These are phyloP conservation scores for Antechinus stuartii DNA, from an alignment of 2,113 vertebrate species.

Conservation along the genomic window DNA sequence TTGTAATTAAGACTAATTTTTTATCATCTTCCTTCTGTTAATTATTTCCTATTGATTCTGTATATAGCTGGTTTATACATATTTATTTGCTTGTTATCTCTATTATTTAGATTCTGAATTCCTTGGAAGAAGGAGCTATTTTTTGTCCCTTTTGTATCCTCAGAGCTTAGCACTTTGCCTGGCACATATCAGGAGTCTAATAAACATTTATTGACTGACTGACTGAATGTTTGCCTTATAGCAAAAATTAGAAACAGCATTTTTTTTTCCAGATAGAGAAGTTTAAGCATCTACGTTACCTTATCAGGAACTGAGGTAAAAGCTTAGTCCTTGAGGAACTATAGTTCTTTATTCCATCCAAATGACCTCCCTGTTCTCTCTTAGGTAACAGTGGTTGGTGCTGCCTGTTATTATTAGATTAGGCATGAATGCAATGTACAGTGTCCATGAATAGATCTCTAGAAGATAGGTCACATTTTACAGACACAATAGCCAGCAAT, in stretches of 20 bases:
- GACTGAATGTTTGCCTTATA: no score
- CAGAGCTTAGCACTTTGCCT: not conserved
- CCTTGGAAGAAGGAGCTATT: not conserved
- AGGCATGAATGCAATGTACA: not conserved
- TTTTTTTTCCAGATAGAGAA: constrained; percentile 57
- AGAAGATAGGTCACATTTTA: not conserved
- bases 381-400: not conserved
- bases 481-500: not conserved
- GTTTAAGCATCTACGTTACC: constrained; percentile 48
- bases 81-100: not conserved
- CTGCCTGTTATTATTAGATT: not conserved
- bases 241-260: not conserved
- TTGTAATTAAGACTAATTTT: no score
- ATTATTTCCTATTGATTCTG: not conserved
- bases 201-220: not conserved
- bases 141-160: not conserved
- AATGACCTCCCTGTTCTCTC: not conserved
- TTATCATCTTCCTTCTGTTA: not conserved
- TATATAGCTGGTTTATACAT: not conserved
- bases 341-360: not conserved
- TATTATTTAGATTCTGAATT: not conserved
- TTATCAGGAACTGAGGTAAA: constrained; percentile 9
- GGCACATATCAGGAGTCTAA: not conserved
- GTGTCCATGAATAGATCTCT: not conserved
- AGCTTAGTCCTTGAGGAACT: not conserved